Percentiles rank a stretch among this genome's conserved stretches.
Conservation (phyloP, 2,113 vertebrate species). For the Tringa solitaria region DNA sequence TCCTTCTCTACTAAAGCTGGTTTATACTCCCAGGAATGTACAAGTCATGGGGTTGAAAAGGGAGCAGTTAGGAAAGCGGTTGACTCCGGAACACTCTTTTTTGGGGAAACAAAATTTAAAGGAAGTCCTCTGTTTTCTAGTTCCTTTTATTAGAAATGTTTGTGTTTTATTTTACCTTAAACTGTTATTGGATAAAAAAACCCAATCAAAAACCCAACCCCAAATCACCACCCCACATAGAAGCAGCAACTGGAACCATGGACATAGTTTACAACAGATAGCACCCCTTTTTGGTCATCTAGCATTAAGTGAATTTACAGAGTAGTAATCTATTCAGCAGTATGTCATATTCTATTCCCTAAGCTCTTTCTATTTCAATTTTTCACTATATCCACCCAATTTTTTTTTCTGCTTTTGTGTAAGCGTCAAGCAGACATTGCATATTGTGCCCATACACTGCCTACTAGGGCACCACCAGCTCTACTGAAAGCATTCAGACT, state of each 20-base stretch:
- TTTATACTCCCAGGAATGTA: neutral
- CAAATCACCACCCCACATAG: neutral
- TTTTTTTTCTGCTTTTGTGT: neutral
- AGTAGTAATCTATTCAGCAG: neutral
- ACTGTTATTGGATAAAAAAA: neutral
- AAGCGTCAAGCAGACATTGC: neutral
- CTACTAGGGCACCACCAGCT: neutral
- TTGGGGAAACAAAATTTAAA: neutral
- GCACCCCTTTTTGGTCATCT: neutral
- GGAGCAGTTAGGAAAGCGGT: neutral
- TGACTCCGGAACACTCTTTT: neutral
- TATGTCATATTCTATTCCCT: neutral
- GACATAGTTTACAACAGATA: neutral
- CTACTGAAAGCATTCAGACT: neutral
- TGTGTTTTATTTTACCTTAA: neutral
- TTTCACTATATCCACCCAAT: neutral
- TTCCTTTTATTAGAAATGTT: neutral
- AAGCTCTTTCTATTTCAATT: neutral
- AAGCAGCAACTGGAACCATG: neutral
- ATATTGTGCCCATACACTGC: neutral
- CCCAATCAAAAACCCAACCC: fast-evolving
- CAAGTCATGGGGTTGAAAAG: neutral
- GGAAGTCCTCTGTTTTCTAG: neutral
- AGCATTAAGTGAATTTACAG: neutral
- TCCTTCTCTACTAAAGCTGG: neutral